phyloP scores from a whole-genome alignment of 2,888 invertebrate genomes.

The Crossocerus cetratus region DNA sequence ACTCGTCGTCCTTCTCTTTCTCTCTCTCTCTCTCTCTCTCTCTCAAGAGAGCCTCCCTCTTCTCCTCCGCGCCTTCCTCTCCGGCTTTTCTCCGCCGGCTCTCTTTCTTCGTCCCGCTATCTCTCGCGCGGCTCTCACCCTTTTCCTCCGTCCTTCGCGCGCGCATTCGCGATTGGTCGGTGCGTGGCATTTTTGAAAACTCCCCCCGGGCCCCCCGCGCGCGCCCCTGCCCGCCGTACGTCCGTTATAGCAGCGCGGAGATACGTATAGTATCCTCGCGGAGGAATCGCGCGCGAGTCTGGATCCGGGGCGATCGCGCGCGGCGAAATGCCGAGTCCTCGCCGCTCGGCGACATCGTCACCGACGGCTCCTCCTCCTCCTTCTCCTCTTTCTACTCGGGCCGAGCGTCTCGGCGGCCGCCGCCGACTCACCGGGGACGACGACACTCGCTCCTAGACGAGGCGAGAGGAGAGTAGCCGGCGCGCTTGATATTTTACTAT shows the following conservation, averaged over 20 bases:
- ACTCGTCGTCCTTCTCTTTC: constrained; percentile 3
- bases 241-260: constrained; percentile 34
- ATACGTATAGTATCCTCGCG: no score
- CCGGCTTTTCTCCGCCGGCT: not conserved
- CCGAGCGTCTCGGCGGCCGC: no score
- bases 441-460: constrained; percentile 5
- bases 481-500: no score
- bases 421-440: no score
- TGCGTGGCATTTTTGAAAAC: constrained; percentile 62
- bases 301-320: constrained; percentile 26
- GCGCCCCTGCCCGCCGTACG: constrained; percentile 19
- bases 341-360: not conserved
- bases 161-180: constrained; percentile 56
- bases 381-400: no score
- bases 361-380: not conserved
- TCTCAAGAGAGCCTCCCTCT: not conserved
- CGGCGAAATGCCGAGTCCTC: constrained; percentile 7
- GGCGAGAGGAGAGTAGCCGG: not conserved
- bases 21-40: constrained; percentile 22
- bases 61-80: constrained; percentile 20
- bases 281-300: constrained; percentile 36
- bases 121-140: constrained; percentile 5
- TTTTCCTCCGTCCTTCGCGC: constrained; percentile 10
- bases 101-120: constrained; percentile 14
- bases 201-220: constrained; percentile 31